phyloP scores from a whole-genome alignment of 2,888 invertebrate genomes.

The Liposcelis brunnea region DNA sequence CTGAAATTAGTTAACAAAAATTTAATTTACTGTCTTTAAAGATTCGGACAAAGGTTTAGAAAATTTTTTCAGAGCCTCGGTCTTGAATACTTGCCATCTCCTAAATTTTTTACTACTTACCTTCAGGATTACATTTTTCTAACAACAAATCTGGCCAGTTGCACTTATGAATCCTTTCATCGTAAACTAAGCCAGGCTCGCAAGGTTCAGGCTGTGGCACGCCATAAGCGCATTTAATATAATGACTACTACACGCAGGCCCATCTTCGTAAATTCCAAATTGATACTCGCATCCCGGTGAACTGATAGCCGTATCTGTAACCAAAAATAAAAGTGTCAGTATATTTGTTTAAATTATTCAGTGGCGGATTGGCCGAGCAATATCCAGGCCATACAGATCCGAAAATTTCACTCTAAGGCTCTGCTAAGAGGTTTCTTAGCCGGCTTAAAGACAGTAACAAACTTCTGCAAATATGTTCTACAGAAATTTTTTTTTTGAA shows the following conservation, averaged over 20 bases:
- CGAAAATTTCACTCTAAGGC: no score
- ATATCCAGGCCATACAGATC: no score
- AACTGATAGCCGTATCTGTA: conserved; percentile 58
- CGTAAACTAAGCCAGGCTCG: conserved; percentile 75
- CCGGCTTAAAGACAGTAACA: no score
- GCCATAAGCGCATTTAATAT: conserved; percentile 71
- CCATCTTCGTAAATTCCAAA: conserved; percentile 78
- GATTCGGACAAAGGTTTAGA: conserved; percentile 9
- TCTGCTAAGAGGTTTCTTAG: no score
- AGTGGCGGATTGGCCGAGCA: no score
- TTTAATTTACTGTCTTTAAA: conserved; percentile 10
- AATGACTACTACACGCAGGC: conserved; percentile 64
- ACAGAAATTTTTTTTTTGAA: no score
- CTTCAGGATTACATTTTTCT: conserved; percentile 78
- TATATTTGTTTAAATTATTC: no score
- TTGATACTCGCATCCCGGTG: conserved; percentile 71
- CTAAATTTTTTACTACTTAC: conserved; percentile 27
- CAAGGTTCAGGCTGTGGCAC: conserved; percentile 64
- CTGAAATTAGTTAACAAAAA: conserved; percentile 31
- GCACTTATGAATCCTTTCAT: conserved; percentile 72
- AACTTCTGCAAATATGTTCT: no score
- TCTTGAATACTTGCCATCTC: no score
- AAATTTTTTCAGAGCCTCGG: no score
- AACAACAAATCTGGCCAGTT: conserved; percentile 86
- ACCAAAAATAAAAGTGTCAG: not conserved